Conservation (phyloP, 2,888 invertebrate species). For the Flexamia atlantica region DNA sequence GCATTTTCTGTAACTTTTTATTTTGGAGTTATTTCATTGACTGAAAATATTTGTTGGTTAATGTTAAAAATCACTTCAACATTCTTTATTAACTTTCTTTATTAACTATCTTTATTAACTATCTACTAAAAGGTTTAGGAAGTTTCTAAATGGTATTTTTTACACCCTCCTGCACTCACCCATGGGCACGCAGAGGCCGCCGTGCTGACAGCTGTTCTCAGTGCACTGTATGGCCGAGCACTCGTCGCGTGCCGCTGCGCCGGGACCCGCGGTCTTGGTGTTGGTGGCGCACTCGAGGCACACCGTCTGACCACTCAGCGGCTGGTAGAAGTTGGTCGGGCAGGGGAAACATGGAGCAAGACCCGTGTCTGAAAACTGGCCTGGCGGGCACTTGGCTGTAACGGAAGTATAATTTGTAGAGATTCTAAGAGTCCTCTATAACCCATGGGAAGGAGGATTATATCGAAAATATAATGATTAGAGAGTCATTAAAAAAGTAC, state of each 20-base stretch:
- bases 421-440: too few species aligned
- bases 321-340: slow-evolving; percentile 95
- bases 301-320: slow-evolving; percentile 88
- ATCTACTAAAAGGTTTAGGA: too few species aligned
- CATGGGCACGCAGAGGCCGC: slow-evolving; percentile 93
- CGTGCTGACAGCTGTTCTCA: slow-evolving; percentile 93
- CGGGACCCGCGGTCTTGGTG: slow-evolving; percentile 89
- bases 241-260: slow-evolving; percentile 89
- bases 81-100: too few species aligned
- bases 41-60: too few species aligned
- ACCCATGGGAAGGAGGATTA: too few species aligned
- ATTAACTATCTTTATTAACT: too few species aligned
- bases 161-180: slow-evolving; percentile 72
- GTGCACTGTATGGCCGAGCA: slow-evolving; percentile 93
- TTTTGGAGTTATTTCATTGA: slow-evolving; percentile 32
- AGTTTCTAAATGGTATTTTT: too few species aligned
- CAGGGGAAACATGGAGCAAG: slow-evolving; percentile 96
- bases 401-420: slow-evolving; percentile 51
- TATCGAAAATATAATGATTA: too few species aligned
- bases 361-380: slow-evolving; percentile 95
- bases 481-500: too few species aligned
- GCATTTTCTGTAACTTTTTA: too few species aligned
- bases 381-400: slow-evolving; percentile 89
- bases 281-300: slow-evolving; percentile 95
- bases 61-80: too few species aligned